Evolutionary conservation across 2,113 vertebrate species (phyloP), one percentile per base, ranked within the genome.

Genomic region (Phylloscopus whistleri): DNA sequence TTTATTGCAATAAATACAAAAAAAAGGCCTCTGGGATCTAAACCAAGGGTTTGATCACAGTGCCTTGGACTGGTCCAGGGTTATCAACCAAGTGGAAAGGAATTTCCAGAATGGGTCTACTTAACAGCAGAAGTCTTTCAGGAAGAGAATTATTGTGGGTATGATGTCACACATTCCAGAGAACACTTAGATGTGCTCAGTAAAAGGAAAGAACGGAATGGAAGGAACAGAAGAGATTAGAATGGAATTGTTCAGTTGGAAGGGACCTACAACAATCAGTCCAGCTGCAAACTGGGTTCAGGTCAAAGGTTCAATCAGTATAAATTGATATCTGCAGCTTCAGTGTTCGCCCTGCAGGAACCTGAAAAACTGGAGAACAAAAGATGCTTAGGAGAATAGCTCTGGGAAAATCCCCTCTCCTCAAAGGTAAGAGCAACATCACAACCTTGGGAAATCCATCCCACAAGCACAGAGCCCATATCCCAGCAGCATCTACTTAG

Each of bases 401-500:
- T 11, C 62, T 26, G 37, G 84, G 56, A 43, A 90, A 58, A 30
- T 30, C 48, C 35, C 28, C n/a, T 44, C 13, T 70, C 31, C n/a
- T 10, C 52, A 18, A 48, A 30, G 62, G 62, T 2, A 39, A 11
- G 64, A 63, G 20, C 59, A 81, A 31, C 23, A 63, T 14, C 12
- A 21, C 0, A 0, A 27, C n/a, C 64, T 75, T 41, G 64, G 28
- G 72, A 75, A 52, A 51, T 3, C 13, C 27, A 86, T 16, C 27
- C 46, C 44, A 5, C 3, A 28, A 1, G 6, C 7, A 6, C 33
- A 3, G 27, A 58, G 31, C 9, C 66, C 49, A 11, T 2, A 23
- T 2, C 1, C 3, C 64, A 73, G 28, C 28, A 86, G 41, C 48
- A n/a, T 1, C 31, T 0, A 2, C 11, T 10, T 3, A 24, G 4